These are phyloP conservation scores for Epizoanthus fatuus DNA, from an alignment of 92 coral and sea anemone species.

Conservation along the genomic window DNA sequence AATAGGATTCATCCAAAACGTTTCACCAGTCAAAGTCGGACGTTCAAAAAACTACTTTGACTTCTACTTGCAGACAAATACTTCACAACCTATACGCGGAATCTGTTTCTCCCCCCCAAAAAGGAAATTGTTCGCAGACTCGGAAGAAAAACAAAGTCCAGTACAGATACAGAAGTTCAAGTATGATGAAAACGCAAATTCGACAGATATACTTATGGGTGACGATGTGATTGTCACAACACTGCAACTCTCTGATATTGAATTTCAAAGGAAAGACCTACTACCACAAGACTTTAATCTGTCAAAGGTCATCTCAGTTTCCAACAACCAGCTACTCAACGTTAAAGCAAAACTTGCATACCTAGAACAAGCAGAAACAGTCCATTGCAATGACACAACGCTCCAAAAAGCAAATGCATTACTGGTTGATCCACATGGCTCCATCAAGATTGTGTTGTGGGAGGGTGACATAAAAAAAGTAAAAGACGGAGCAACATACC, in stretches of 20 bases:
- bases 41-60: constrained; percentile 32
- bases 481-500: constrained; percentile 1
- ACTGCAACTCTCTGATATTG: constrained; percentile 2
- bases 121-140: constrained; percentile 9
- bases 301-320: constrained; percentile 10
- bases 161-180: constrained; percentile 21
- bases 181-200: constrained; percentile 11
- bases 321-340: constrained; percentile 4
- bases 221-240: constrained; percentile 15
- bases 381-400: background rate
- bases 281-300: constrained; percentile 23
- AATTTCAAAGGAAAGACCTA: background rate
- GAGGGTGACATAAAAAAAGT: constrained; percentile 24
- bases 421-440: constrained; percentile 26
- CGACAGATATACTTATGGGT: constrained; percentile 35
- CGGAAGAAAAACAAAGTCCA: constrained; percentile 15
- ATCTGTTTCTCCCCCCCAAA: constrained; percentile 39
- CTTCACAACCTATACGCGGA: constrained; percentile 11
- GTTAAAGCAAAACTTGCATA: constrained; percentile 19
- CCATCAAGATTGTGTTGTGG: constrained; percentile 28
- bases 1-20: constrained; percentile 28
- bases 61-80: constrained; percentile 36
- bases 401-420: background rate
- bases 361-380: background rate
- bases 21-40: constrained; percentile 28